Evolutionary conservation across 1,140 invertebrate species (phyloP).

Genomic region (Vollenhovia emeryi): DNA sequence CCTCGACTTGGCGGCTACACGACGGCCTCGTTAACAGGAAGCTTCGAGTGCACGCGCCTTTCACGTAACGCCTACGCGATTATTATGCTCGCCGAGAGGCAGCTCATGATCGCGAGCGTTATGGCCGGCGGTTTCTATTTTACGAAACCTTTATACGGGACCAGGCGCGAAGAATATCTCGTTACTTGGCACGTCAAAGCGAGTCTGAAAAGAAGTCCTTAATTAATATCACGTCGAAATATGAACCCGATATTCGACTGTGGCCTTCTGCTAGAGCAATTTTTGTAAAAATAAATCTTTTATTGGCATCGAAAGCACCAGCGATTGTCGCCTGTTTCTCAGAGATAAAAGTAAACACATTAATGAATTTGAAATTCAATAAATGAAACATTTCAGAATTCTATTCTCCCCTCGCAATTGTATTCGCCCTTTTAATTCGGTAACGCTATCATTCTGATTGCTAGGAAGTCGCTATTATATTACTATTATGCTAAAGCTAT

Average conservation of each 20-base stretch:
- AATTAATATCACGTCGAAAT: not conserved
- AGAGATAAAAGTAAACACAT: not conserved
- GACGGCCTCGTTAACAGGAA: constrained; percentile 49
- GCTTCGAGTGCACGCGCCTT: constrained; percentile 37
- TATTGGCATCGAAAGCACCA: not conserved
- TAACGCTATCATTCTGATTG: not conserved
- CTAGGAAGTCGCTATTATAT: not conserved
- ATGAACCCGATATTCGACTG: not conserved
- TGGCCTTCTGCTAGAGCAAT: not conserved
- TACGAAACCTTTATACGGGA: constrained; percentile 27
- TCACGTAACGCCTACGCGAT: constrained; percentile 51
- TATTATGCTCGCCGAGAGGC: constrained; percentile 25
- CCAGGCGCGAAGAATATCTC: not conserved
- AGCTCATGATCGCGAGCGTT: constrained; percentile 24
- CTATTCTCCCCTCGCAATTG: not conserved
- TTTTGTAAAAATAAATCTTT: not conserved
- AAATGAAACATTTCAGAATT: not conserved
- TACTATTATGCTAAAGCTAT: not conserved
- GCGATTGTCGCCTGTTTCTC: not conserved
- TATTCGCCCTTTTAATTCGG: not conserved
- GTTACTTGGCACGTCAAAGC: not conserved
- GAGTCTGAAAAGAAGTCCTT: not conserved
- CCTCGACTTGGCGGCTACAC: not conserved
- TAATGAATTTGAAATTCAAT: not conserved
- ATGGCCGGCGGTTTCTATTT: constrained; percentile 20